These are phyloP conservation scores for Luscinia megarhynchos DNA, from an alignment of 2,797 vertebrate species.

Conservation along the genomic window DNA sequence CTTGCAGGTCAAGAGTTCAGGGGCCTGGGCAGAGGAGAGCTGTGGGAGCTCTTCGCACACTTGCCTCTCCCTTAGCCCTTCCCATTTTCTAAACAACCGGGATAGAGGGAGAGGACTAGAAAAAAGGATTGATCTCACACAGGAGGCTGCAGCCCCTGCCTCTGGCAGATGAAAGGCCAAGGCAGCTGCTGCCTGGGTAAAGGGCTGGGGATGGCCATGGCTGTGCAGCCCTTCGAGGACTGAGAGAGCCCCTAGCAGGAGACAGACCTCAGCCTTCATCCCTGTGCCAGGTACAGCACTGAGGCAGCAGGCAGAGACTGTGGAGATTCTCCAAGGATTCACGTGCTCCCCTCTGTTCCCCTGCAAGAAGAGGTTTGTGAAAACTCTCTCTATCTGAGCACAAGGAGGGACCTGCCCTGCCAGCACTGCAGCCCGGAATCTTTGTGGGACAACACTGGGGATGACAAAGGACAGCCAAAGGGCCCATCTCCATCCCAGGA, in stretches of 20 bases:
- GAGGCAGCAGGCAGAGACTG: not conserved
- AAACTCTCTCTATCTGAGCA: not conserved
- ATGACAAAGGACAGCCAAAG: not conserved
- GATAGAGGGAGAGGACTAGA: not conserved
- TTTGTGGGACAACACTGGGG: not conserved
- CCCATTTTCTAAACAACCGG: slow-evolving; percentile 6
- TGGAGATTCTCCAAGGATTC: not conserved
- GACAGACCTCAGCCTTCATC: not conserved
- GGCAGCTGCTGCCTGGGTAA: accelerated
- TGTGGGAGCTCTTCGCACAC: not conserved
- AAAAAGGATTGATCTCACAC: not conserved
- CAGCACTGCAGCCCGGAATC: not conserved
- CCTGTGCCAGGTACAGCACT: accelerated
- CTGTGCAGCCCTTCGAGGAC: not conserved
- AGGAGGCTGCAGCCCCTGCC: not conserved
- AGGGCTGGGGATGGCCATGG: accelerated
- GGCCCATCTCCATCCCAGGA: not conserved
- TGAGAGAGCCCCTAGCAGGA: not conserved
- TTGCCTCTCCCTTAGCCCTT: not conserved
- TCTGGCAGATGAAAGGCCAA: not conserved
- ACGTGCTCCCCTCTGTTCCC: accelerated
- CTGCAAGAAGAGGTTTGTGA: not conserved
- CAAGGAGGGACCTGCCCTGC: not conserved
- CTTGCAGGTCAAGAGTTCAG: not conserved
- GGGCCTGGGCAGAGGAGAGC: slow-evolving; percentile 2